Evolutionary conservation across 2,888 invertebrate species (phyloP).

Genomic region (Caenorhabditis uteleia): DNA sequence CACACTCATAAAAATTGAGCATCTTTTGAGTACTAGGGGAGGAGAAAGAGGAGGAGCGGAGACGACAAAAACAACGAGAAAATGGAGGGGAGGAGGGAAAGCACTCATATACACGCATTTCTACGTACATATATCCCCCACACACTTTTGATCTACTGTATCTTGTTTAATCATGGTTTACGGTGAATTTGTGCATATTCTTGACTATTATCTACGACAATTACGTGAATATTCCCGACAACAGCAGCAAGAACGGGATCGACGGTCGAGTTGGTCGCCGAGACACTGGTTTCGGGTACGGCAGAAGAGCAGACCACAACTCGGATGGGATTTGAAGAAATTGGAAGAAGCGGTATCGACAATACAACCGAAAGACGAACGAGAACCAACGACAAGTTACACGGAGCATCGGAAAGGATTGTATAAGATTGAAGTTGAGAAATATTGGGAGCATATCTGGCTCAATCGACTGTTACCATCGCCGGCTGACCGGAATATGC

Average conservation of each 20-base stretch:
- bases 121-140: conserved; percentile 1
- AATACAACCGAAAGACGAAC: background rate
- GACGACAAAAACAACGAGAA: background rate
- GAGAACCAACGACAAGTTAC: background rate
- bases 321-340: too few relatives aligned
- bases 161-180: conserved; percentile 35
- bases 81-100: background rate
- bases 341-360: background rate
- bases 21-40: too few relatives aligned
- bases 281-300: conserved; percentile 22
- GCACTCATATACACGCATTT: background rate
- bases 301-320: background rate
- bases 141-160: background rate
- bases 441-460: conserved; percentile 34
- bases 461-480: conserved; percentile 30
- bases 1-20: too few relatives aligned
- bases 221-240: conserved; percentile 32
- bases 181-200: conserved; percentile 48
- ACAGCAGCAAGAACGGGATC: conserved; percentile 1
- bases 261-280: conserved; percentile 23
- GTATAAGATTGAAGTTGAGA: conserved; percentile 34
- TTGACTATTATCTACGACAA: conserved; percentile 46
- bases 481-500: conserved; percentile 49
- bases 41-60: background rate
- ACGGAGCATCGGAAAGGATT: conserved; percentile 18